Base-by-base conservation (phyloP, 2,113 vertebrate species). In the Fregata magnificens region DNA sequence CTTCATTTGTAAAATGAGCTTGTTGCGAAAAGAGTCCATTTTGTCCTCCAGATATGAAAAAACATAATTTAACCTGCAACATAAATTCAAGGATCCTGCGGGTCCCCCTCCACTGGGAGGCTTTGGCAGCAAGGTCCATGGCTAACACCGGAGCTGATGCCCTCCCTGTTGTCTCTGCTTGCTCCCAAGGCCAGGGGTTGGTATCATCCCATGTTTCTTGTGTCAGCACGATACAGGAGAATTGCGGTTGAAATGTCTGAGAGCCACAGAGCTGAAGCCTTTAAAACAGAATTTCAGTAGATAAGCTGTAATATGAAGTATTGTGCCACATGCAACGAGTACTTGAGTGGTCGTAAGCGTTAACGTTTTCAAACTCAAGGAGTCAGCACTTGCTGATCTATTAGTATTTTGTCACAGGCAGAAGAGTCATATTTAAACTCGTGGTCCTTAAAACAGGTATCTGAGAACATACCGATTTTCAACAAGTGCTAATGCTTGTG, bases 261-360 rank as follows among this genome's bases (percentile, higher is more conserved):
- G 26, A 85, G 61, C 11, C 17, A 6, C 45, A 50, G 66, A 69
- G 10, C n/a, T 44, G 69, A 38, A 59, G 16, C 34, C 14, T 89
- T 82, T 86, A 69, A 58, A 73, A 6, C 31, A 49, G 55, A 52
- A 69, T 86, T 73, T 52, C 44, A 69, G 1, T 29, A 56, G 36
- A 14, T 45, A 86, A 90, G 58, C 26, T 58, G 67, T 73, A 73
- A 56, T 34, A 13, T 21, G 53, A 67, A 74, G 29, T 67, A 17
- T 56, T 45, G 32, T 42, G 56, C 49, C 12, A 13, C 1, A 0
- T 31, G 12, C 1, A 1, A 13, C n/a, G 52, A 67, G 36, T 32
- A 50, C 36, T 40, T 77, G 36, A 13, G 52, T 22, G 16, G 49
- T 56, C 0, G 0, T 49, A 56, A 67, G 9, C 19, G 24, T 44